These are phyloP conservation scores for Psittacula echo DNA, from an alignment of 2,797 vertebrate genomes.

Conservation along the genomic window DNA sequence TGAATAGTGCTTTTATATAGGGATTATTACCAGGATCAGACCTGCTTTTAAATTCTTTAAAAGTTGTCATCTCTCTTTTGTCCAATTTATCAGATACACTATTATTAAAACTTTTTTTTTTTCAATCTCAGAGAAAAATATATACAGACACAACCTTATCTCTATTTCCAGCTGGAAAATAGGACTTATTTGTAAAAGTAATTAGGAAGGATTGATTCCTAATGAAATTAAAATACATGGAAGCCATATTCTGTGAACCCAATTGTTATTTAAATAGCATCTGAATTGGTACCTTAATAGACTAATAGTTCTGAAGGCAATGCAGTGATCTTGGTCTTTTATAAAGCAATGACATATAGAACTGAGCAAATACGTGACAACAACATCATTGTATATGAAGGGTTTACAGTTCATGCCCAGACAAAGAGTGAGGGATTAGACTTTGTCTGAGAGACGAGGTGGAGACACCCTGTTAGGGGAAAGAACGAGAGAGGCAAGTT, in stretches of 20 bases:
- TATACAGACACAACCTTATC: slow-evolving; percentile 45
- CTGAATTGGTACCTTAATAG: slow-evolving; percentile 38
- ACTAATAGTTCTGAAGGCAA: slow-evolving; percentile 29
- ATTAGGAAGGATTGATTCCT: slow-evolving; percentile 59
- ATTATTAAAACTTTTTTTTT: neutral
- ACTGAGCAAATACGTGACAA: neutral
- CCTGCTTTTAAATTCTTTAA: slow-evolving; percentile 48
- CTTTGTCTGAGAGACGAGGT: neutral
- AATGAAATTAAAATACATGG: slow-evolving; percentile 65
- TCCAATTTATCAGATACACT: slow-evolving; percentile 46
- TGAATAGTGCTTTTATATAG: slow-evolving; percentile 14
- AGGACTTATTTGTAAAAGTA: slow-evolving; percentile 65
- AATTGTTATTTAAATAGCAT: slow-evolving; percentile 55
- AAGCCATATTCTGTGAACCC: slow-evolving; percentile 19
- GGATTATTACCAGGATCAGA: slow-evolving; percentile 39
- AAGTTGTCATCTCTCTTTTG: slow-evolving; percentile 45
- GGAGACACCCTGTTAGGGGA: neutral
- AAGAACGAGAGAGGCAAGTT: neutral
- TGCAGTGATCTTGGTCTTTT: neutral
- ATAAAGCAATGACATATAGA: neutral
- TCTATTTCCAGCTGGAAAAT: slow-evolving; percentile 63
- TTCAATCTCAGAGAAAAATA: neutral
- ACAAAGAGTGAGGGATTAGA: neutral
- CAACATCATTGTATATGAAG: neutral
- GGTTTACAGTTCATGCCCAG: neutral